Conservation (phyloP, 2,888 invertebrate species). For the Beris chalybata region DNA sequence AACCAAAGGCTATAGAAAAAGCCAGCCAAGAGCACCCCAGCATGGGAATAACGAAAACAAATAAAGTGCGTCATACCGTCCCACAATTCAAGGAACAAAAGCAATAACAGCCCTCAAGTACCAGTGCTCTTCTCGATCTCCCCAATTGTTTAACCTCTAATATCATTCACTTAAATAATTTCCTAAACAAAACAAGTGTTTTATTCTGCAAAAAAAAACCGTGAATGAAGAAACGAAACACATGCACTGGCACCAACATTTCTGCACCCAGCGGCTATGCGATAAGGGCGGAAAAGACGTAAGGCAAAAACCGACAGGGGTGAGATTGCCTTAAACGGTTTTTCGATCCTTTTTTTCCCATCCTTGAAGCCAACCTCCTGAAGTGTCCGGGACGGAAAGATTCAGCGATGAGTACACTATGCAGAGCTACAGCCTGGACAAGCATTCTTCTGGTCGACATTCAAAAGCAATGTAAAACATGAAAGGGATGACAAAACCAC, state of each 20-base stretch:
- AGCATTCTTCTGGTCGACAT: neutral
- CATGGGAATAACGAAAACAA: slow-evolving; percentile 24
- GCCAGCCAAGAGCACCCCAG: neutral
- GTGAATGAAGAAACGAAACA: slow-evolving; percentile 2
- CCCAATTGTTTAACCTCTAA: slow-evolving; percentile 40
- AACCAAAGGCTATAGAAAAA: slow-evolving; percentile 5
- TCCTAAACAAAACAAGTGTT: slow-evolving; percentile 41
- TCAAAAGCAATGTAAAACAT: slow-evolving; percentile 34
- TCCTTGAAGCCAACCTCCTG: slow-evolving; percentile 23
- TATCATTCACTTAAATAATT: slow-evolving; percentile 41
- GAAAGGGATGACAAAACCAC: slow-evolving; percentile 45
- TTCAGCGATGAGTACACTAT: too few species aligned
- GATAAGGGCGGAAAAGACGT: slow-evolving; percentile 5
- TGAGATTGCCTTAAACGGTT: slow-evolving; percentile 33
- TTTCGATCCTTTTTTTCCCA: slow-evolving; percentile 24
- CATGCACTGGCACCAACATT: slow-evolving; percentile 1
- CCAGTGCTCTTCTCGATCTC: slow-evolving; percentile 16
- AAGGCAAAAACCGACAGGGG: slow-evolving; percentile 15
- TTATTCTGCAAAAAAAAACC: slow-evolving; percentile 31
- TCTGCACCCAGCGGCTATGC: neutral
- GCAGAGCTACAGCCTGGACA: neutral
- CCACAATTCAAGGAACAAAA: slow-evolving; percentile 13
- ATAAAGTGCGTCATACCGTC: slow-evolving; percentile 21
- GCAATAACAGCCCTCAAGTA: slow-evolving; percentile 35
- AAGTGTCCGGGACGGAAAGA: neutral